Evolutionary conservation across 2,797 vertebrate genomes (phyloP), one percentile per base, ranked within the genome.

Genomic region (Lepidocolaptes lacrymiger): DNA sequence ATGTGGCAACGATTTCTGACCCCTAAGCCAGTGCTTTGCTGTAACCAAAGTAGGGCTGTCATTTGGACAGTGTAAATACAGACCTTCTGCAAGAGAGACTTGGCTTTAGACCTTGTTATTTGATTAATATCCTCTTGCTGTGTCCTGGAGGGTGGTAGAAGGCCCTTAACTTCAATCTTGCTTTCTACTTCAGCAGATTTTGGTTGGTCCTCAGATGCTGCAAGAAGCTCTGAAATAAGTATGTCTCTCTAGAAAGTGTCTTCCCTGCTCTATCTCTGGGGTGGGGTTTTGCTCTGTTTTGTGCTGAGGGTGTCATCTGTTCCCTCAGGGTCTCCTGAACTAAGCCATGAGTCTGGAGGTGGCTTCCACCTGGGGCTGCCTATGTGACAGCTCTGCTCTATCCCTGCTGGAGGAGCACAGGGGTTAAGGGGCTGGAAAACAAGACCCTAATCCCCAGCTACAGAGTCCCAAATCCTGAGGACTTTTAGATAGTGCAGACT

Each of bases 1-100:
- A 41, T 8, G 14, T 7, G 27, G 14, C 2, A 37, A 61, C 68
- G 52, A 3, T 43, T 58, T 83, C 39, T 58, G 55, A 6, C 10
- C 9, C 18, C 36, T 73, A 6, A 76, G 27, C 1, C 4, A 30
- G 4, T 39, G 34, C 26, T 86, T 66, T 83, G 15, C 39, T 34
- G 15, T 48, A 67, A 12, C 32, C 21, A 37, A 0, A 3, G 3
- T 4, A 36, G 58, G 17, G 27, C 0, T 61, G 10, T 8, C 37
- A 49, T 81, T 74, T 69, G 68, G 51, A 44, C 2, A 10, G 15
- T 15, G 10, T 10, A 16, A 61, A 10, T 20, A 9, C 10, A 59
- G 15, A 4, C 39, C 10, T 59, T 3, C 14, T 52, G 27, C 11
- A 11, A 1, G 28, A 90, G 11, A 7, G 8, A 58, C 11, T 12